These are phyloP conservation scores for Ametastegia equiseti DNA, from an alignment of 2,888 invertebrate genomes.

Conservation along the genomic window DNA sequence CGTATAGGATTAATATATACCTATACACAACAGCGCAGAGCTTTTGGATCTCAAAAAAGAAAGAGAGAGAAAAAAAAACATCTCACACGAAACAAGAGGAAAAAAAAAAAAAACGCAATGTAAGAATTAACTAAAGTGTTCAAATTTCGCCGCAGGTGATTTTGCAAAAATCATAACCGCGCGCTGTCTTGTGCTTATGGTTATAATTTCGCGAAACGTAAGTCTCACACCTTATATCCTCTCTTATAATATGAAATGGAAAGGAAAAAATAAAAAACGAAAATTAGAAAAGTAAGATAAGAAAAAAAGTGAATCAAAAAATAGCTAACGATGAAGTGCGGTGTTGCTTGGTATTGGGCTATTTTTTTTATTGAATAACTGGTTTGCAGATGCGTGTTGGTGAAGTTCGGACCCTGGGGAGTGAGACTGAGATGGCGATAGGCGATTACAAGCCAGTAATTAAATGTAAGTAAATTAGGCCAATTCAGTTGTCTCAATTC, in stretches of 20 bases:
- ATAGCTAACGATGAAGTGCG: not conserved
- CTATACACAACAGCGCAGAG: constrained; percentile 9
- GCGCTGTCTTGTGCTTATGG: not conserved
- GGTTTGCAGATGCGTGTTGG: constrained; percentile 25
- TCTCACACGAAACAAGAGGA: not conserved
- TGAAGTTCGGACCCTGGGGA: not conserved
- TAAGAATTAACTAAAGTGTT: not conserved
- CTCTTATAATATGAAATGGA: not conserved
- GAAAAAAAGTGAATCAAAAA: not conserved
- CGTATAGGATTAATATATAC: constrained; percentile 36
- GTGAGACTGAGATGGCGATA: constrained; percentile 49
- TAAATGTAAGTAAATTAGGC: constrained; percentile 74
- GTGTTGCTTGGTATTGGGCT: not conserved
- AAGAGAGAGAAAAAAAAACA: not conserved
- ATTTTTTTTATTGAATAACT: not conserved
- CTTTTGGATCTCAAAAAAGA: not conserved
- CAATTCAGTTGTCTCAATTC: constrained; percentile 63
- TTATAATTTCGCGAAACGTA: not conserved
- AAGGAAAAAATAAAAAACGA: not conserved
- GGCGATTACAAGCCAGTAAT: constrained; percentile 65
- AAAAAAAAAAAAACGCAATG: not conserved
- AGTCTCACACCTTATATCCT: not conserved
- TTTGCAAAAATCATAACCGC: not conserved
- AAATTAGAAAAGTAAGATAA: too few relatives aligned
- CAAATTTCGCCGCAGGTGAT: not conserved